These are phyloP conservation scores for Hypothenemus hampei DNA, from an alignment of 1,140 invertebrate genomes.

Conservation along the genomic window DNA sequence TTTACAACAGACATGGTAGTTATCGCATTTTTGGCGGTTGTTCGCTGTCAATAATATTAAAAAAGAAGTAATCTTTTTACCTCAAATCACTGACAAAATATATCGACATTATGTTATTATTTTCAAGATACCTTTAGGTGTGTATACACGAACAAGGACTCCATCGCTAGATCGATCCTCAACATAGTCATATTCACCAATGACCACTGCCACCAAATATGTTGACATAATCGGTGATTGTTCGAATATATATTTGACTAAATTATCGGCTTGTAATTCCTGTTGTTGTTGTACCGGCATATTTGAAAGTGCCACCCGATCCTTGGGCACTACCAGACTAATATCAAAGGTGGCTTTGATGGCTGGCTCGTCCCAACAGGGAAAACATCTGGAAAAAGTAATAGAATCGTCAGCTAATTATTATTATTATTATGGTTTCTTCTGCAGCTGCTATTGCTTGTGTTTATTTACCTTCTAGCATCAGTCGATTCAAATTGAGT, in stretches of 20 bases:
- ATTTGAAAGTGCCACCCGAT: constrained; percentile 84
- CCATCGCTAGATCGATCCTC: constrained; percentile 77
- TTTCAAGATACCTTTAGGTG: constrained; percentile 78
- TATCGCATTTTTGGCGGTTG: too few relatives aligned
- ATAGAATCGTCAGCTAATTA: not conserved
- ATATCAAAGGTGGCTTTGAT: constrained; percentile 94
- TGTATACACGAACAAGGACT: constrained; percentile 84
- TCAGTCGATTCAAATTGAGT: constrained; percentile 94
- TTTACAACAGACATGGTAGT: too few relatives aligned
- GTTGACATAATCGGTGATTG: constrained; percentile 94
- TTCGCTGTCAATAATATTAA: too few relatives aligned
- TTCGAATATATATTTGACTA: constrained; percentile 65
- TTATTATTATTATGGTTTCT: too few relatives aligned
- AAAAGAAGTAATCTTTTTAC: too few relatives aligned
- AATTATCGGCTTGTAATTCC: constrained; percentile 47
- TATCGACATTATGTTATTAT: too few relatives aligned
- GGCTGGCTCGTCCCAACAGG: constrained; percentile 97
- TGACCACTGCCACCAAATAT: constrained; percentile 87
- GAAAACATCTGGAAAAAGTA: constrained; percentile 66
- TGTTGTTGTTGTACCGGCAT: constrained; percentile 75
- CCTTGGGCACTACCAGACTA: constrained; percentile 70
- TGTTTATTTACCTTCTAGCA: constrained; percentile 59
- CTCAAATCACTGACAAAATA: too few relatives aligned
- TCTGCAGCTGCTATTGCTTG: too few relatives aligned
- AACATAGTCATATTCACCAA: constrained; percentile 92